These are phyloP conservation scores for Ophion slaviceki DNA, from an alignment of 2,888 invertebrate species.

Conservation along the genomic window DNA sequence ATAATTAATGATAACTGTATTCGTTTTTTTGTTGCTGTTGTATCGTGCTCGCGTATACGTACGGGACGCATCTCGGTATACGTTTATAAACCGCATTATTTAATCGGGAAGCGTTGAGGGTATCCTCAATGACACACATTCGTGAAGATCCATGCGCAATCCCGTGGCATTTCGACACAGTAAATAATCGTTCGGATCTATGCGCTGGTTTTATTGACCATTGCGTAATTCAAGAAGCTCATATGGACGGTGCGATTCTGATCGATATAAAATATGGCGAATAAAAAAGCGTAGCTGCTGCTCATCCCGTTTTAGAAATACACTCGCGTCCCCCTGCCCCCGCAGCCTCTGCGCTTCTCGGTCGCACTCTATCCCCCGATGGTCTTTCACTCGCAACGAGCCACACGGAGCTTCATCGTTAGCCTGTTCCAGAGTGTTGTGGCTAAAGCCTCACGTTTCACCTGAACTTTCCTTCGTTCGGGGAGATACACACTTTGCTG, in stretches of 20 bases:
- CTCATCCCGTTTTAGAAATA: slow-evolving; percentile 30
- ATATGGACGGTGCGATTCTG: slow-evolving; percentile 8
- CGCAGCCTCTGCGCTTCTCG: not conserved
- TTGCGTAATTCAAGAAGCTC: slow-evolving; percentile 58
- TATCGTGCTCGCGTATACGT: not conserved
- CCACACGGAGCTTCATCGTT: slow-evolving; percentile 41
- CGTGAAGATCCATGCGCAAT: not conserved
- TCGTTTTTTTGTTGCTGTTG: slow-evolving; percentile 11
- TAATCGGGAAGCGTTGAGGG: slow-evolving; percentile 28
- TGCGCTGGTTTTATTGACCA: slow-evolving; percentile 3
- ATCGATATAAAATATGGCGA: slow-evolving; percentile 32
- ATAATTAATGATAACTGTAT: slow-evolving; percentile 63
- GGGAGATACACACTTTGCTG: slow-evolving; percentile 26
- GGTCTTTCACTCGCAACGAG: not conserved
- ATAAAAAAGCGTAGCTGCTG: not conserved
- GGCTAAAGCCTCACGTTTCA: slow-evolving; percentile 38
- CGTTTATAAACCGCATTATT: slow-evolving; percentile 33
- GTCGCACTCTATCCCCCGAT: not conserved
- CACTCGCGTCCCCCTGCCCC: not conserved
- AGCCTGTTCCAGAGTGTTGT: slow-evolving; percentile 51
- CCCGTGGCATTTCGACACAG: slow-evolving; percentile 18
- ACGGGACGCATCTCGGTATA: slow-evolving; percentile 15
- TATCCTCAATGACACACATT: slow-evolving; percentile 22
- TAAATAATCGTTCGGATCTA: slow-evolving; percentile 26
- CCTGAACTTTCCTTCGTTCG: slow-evolving; percentile 57